Evolutionary conservation across 2,113 vertebrate genomes (phyloP), one percentile per base, ranked within the genome.

Genomic region (Chunga burmeisteri): DNA sequence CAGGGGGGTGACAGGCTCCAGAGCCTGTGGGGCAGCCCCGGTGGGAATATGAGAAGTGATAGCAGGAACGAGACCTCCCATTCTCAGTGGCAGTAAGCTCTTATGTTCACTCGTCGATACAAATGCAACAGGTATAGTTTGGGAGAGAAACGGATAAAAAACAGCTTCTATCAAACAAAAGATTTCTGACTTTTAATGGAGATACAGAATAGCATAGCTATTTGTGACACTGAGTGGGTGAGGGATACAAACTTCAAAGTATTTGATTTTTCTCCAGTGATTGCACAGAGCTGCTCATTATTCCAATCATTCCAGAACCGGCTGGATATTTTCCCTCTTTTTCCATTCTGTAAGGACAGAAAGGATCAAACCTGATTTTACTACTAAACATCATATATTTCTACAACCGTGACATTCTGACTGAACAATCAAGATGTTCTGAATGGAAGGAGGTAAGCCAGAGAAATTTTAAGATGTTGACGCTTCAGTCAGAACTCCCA

Each of bases 231-330:
- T 30, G 72, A 53, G 38, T 42, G 13, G 15, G 30, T 58, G 78
- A 82, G 23, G 21, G 20, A n/a, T 25, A 72, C 5, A 52, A 70
- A 79, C 47, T 55, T 80, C 30, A 42, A 77, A 94, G 25, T 27
- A 68, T 46, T 94, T 62, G 5, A 20, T 72, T 90, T 95, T 82
- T 85, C 70, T 94, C 46, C 70, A 73, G 21, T 29, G 36, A 77
- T 32, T 80, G 72, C 58, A 89, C 46, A 93, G 18, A 82, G 23
- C 36, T 70, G 36, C n/a, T 91, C 75, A 77, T 91, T 95, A 82
- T 70, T 70, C 49, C 14, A 73, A 6, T 14, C 18, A 65, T 46
- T 53, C 53, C 82, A 90, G 78, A 95, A 59, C 0, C 47, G 38
- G 52, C 42, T 68, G 32, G 19, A 14, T 80, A 70, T 70, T 93